Percentiles rank a stretch among this genome's conserved stretches.
Conservation (phyloP, 2,113 vertebrate genomes). For the Notarius lentiginosus region DNA sequence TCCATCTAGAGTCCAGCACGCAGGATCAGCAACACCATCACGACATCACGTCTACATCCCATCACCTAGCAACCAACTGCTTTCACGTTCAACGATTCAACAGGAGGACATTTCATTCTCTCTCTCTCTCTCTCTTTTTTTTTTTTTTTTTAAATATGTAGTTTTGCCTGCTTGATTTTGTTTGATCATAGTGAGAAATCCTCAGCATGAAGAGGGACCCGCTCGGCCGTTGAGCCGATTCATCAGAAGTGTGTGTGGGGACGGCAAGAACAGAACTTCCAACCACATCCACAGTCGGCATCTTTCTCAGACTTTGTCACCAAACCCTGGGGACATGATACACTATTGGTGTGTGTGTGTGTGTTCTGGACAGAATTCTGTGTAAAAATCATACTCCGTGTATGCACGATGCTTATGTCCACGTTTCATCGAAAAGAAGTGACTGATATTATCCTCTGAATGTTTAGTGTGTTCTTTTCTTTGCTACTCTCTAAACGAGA, state of each 20-base stretch:
- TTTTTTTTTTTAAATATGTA: background rate
- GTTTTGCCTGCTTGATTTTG: constrained; percentile 14
- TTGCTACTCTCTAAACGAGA: constrained; percentile 11
- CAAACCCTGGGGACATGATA: background rate
- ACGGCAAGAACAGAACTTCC: constrained; percentile 33
- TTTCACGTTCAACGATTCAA: background rate
- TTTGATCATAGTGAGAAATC: constrained; percentile 40
- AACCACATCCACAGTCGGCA: constrained; percentile 25
- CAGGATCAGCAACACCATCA: background rate
- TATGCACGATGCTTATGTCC: constrained; percentile 5
- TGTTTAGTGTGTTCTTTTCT: constrained; percentile 3
- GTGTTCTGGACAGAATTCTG: constrained; percentile 27
- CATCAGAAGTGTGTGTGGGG: constrained; percentile 21
- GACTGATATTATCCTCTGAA: constrained; percentile 27
- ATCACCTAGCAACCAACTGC: background rate
- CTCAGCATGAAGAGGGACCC: constrained; percentile 13
- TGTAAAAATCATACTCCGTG: constrained; percentile 24
- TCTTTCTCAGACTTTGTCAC: constrained; percentile 28
- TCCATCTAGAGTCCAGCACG: constrained; percentile 79
- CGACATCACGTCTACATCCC: background rate
- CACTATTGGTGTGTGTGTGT: constrained; percentile 2
- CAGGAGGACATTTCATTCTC: background rate
- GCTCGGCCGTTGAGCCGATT: background rate
- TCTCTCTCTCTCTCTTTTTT: background rate
- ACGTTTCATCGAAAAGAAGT: background rate